phyloP scores from a whole-genome alignment of 2,888 invertebrate species.

The Autographa pulchrina region DNA sequence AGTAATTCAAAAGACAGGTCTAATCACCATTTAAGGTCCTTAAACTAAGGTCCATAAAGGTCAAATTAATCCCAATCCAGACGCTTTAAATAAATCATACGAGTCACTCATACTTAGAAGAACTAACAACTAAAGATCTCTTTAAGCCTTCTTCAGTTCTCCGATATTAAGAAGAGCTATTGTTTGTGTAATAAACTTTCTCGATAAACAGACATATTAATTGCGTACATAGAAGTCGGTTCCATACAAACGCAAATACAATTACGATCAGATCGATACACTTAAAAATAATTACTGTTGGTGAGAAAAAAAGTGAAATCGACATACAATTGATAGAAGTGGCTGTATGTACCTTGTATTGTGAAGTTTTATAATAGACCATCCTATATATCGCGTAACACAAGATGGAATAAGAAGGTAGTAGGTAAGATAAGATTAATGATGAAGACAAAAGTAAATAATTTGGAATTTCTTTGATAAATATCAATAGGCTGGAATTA shows the following conservation, averaged over 20 bases:
- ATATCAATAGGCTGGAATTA: too few species aligned
- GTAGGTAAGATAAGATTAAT: neutral
- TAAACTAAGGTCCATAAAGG: conserved; percentile 43
- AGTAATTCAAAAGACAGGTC: conserved; percentile 26
- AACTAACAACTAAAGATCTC: conserved; percentile 33
- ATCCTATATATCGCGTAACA: conserved; percentile 3
- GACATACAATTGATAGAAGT: conserved; percentile 53
- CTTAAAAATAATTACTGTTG: conserved; percentile 52
- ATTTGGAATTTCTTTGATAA: neutral
- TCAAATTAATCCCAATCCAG: conserved; percentile 40
- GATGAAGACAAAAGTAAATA: neutral
- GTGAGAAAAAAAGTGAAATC: conserved; percentile 58
- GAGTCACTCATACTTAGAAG: conserved; percentile 13
- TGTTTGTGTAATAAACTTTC: conserved; percentile 74
- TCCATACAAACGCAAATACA: conserved; percentile 51
- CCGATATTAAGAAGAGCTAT: conserved; percentile 56
- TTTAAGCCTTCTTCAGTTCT: conserved; percentile 60
- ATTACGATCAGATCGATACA: conserved; percentile 58
- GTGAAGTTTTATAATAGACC: conserved; percentile 18
- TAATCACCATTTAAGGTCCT: conserved; percentile 19
- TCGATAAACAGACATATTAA: conserved; percentile 65
- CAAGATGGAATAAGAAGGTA: neutral
- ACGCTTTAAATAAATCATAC: conserved; percentile 44
- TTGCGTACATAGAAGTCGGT: conserved; percentile 57
- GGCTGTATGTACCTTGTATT: conserved; percentile 39